Evolutionary conservation across 2,113 vertebrate genomes (phyloP).

Genomic region (Nanger granti): DNA sequence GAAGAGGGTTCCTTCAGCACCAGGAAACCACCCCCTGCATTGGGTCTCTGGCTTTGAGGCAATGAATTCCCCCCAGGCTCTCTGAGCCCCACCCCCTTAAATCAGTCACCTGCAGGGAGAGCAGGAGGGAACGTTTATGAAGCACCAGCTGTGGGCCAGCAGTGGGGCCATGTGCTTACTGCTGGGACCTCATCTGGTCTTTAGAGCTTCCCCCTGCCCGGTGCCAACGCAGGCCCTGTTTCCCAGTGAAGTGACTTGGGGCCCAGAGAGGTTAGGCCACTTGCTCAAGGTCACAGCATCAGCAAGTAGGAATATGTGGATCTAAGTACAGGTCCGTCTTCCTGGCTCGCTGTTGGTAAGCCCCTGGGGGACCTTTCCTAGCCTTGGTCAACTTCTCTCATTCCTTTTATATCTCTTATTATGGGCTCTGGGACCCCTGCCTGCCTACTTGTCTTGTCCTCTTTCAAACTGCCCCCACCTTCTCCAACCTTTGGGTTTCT

Average conservation of each 20-base stretch:
- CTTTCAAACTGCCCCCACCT: background rate
- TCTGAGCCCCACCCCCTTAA: background rate
- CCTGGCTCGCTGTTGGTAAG: background rate
- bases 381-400: background rate
- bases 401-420: background rate
- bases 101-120: background rate
- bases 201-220: rapidly evolving
- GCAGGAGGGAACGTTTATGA: background rate
- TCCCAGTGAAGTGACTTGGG: background rate
- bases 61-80: rapidly evolving
- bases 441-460: background rate
- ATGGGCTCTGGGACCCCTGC: background rate
- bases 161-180: background rate
- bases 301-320: background rate
- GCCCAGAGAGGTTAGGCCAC: background rate
- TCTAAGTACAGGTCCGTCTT: background rate
- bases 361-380: no score
- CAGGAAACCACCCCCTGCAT: background rate
- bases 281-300: background rate
- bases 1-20: background rate
- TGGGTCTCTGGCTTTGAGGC: background rate
- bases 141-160: background rate
- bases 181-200: background rate
- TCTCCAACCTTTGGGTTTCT: background rate
- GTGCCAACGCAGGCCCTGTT: background rate